Evolutionary conservation across 2,888 invertebrate genomes (phyloP).

Genomic region (Limnephilus rhombicus): DNA sequence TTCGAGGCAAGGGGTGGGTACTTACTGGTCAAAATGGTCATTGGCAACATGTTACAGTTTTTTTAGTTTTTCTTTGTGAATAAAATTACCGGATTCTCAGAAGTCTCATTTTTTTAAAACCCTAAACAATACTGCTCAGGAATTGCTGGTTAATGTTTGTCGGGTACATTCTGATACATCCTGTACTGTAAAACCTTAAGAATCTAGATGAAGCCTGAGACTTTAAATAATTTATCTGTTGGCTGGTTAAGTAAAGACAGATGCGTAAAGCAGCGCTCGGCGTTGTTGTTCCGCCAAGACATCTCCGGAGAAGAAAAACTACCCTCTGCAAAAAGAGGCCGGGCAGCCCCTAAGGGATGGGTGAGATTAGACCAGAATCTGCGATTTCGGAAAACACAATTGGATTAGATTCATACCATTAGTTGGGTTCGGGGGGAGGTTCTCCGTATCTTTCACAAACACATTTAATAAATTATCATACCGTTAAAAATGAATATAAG

Average conservation of each 20-base stretch:
- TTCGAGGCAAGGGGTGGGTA: too few relatives aligned
- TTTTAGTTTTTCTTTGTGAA: too few relatives aligned
- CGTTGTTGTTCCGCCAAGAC: not conserved
- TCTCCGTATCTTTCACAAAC: not conserved
- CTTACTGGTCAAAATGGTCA: too few relatives aligned
- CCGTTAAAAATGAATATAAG: not conserved
- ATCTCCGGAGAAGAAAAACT: not conserved
- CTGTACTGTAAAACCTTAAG: not conserved
- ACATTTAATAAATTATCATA: not conserved
- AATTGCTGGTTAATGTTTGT: too few relatives aligned
- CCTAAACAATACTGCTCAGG: too few relatives aligned
- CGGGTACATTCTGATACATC: too few relatives aligned
- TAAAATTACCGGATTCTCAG: too few relatives aligned
- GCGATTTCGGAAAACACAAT: not conserved
- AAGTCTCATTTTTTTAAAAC: too few relatives aligned
- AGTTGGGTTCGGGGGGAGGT: not conserved
- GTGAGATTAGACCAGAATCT: slow-evolving; percentile 25
- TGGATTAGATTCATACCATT: slow-evolving; percentile 13
- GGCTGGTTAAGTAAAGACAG: not conserved
- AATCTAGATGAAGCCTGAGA: not conserved
- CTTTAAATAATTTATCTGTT: not conserved
- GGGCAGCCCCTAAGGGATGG: slow-evolving; percentile 20
- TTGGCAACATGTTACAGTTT: too few relatives aligned
- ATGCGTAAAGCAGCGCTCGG: not conserved
- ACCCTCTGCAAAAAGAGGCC: slow-evolving; percentile 15